Base-by-base conservation (phyloP, 2,888 invertebrate species). In the Choreutis nemorana region DNA sequence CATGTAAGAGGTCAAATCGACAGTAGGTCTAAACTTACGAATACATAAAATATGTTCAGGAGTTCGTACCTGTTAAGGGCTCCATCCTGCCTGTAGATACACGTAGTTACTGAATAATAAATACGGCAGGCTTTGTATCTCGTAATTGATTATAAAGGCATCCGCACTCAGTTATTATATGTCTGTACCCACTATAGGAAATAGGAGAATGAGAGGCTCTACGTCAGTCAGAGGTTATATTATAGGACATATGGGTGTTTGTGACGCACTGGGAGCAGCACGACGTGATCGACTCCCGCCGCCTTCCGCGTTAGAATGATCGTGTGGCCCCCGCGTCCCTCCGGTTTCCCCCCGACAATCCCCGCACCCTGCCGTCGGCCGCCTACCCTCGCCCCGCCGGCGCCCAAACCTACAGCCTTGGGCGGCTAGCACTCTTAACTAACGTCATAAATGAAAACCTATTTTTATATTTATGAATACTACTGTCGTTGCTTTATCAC, bases 101-200 rank as follows among this genome's bases (percentile, higher is more conserved):
- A 60, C 67, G 62, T 60, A 62, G 61, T 51, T 59, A 65, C 71
- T 77, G 75, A 75, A 77, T 77, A 67, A 75, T 73, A 64, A 55
- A 78, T 75, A 72, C 64, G 65, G 48, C 54, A 48, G 44, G 45
- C 67, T 65, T 72, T 68, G 70, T 73, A 64, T 55, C 42, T 54
- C 42, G n/a, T n/a, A n/a, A n/a, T n/a, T n/a, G n/a, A n/a, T n/a
- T n/a, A n/a, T n/a, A n/a, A n/a, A 16, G 15, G 18, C 15, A 38
- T 39, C 37, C 42, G 41, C 48, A 43, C 45, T 45, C 53, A 59
- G n/a, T n/a, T n/a, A n/a, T n/a, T n/a, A n/a, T n/a, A n/a, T n/a
- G n/a, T n/a, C 57, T 55, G 42, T 45, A 48, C 49, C 44, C 41
- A 37, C 37, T 54, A 51, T 40, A 34, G 50, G 49, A 45, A 49